A percentile compares a stretch with the other conserved stretches of the same genome.
Conservation (phyloP, 2,113 vertebrate genomes). For the Channa argus region DNA sequence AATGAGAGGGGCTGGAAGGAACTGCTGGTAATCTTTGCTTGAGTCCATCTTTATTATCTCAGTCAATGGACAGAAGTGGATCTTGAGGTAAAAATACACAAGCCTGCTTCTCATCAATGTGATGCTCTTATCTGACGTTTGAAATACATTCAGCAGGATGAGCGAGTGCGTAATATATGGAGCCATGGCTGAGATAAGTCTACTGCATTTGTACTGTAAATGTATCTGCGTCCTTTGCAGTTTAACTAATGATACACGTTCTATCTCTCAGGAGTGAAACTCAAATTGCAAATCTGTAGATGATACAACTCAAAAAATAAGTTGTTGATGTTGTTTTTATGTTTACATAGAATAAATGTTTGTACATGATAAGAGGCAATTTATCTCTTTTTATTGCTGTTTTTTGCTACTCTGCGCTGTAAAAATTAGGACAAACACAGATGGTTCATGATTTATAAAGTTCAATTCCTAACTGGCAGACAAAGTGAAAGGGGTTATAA, state of each 20-base stretch:
- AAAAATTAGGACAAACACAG: background rate
- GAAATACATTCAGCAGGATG: conserved; percentile 67
- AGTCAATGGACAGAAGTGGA: conserved; percentile 82
- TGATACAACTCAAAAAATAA: background rate
- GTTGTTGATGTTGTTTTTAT: background rate
- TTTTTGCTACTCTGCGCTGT: background rate
- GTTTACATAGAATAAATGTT: no score
- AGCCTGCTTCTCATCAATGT: conserved; percentile 81
- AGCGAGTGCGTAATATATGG: conserved; percentile 34
- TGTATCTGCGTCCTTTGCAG: background rate
- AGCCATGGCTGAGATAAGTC: conserved; percentile 2
- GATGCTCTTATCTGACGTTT: conserved; percentile 80
- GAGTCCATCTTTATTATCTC: conserved; percentile 83
- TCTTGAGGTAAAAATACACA: conserved; percentile 83
- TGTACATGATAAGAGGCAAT: no score
- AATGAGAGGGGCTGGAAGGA: conserved; percentile 52
- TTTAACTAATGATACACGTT: background rate
- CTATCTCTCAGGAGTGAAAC: background rate
- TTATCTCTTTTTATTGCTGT: background rate
- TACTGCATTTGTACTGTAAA: conserved; percentile 23
- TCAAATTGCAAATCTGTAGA: background rate
- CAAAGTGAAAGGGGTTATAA: conserved; percentile 26
- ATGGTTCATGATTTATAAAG: background rate
- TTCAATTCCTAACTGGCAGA: conserved; percentile 19
- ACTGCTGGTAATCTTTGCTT: conserved; percentile 70